Evolutionary conservation across 1,140 invertebrate genomes (phyloP).

Genomic region (Drosophila mojavensis): DNA sequence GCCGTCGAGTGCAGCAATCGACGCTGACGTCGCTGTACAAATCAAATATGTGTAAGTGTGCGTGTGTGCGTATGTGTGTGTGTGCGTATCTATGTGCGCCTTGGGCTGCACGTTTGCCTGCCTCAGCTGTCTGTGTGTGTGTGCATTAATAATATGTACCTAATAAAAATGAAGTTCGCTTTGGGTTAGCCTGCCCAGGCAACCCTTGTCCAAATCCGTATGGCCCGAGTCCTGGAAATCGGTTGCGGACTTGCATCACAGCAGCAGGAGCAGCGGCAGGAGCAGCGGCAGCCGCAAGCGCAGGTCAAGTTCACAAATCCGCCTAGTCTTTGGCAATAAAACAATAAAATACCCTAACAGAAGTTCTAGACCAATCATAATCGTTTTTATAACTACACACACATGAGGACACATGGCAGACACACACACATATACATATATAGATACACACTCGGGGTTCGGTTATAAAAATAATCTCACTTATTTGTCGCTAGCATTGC

Average conservation of each 20-base stretch:
- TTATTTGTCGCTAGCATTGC: constrained; percentile 69
- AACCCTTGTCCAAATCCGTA: constrained; percentile 72
- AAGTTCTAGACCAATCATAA: constrained; percentile 77
- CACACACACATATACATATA: constrained; percentile 47
- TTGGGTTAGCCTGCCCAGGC: constrained; percentile 15
- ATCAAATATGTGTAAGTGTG: constrained; percentile 22
- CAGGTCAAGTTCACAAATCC: constrained; percentile 30
- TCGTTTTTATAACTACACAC: constrained; percentile 74
- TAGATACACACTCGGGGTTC: constrained; percentile 29
- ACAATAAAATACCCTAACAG: constrained; percentile 64
- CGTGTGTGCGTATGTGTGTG: not conserved
- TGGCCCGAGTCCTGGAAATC: constrained; percentile 1
- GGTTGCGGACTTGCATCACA: constrained; percentile 59
- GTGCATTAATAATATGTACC: constrained; percentile 65
- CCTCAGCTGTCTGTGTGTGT: constrained; percentile 8
- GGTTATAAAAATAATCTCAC: constrained; percentile 82
- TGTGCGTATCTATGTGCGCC: constrained; percentile 4
- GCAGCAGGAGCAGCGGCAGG: constrained; percentile 26
- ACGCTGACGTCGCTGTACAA: constrained; percentile 37
- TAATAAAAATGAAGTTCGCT: constrained; percentile 69
- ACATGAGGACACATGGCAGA: constrained; percentile 37
- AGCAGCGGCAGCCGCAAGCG: constrained; percentile 37
- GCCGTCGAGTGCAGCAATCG: constrained; percentile 47
- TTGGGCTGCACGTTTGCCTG: constrained; percentile 38
- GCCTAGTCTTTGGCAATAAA: constrained; percentile 68